These are phyloP conservation scores for Eristalis arbustorum DNA, from an alignment of 2,888 invertebrate genomes.

Conservation along the genomic window DNA sequence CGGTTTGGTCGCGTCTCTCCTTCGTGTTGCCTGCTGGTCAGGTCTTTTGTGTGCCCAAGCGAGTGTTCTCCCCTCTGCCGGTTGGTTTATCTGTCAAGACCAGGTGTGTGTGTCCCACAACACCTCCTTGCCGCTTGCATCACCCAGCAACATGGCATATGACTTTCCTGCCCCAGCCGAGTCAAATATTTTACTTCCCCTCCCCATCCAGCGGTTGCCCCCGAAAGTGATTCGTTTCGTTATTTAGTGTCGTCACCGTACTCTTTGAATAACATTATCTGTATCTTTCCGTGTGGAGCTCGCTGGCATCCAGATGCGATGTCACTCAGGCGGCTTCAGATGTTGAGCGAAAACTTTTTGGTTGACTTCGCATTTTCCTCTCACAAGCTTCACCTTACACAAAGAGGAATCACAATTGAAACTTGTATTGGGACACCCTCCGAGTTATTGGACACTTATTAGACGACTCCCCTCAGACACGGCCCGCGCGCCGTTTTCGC, in stretches of 20 bases:
- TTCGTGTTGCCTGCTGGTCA: conserved; percentile 2
- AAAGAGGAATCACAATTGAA: conserved; percentile 27
- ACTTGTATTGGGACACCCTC: conserved; percentile 23
- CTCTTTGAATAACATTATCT: conserved; percentile 55
- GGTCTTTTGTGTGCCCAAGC: conserved; percentile 24
- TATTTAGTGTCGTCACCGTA: conserved; percentile 56
- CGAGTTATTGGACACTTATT: conserved; percentile 50
- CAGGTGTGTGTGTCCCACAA: conserved; percentile 53
- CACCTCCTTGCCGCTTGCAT: not conserved
- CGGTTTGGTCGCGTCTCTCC: conserved; percentile 57
- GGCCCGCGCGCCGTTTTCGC: not conserved
- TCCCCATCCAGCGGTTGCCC: not conserved
- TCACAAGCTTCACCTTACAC: conserved; percentile 48
- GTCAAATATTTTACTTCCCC: conserved; percentile 18
- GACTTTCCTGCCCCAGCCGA: conserved; percentile 38
- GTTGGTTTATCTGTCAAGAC: conserved; percentile 60
- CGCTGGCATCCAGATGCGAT: conserved; percentile 49
- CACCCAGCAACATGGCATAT: not conserved
- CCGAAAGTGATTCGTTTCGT: conserved; percentile 50
- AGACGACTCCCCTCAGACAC: conserved; percentile 11
- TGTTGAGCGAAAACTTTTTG: conserved; percentile 36
- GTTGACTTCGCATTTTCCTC: conserved; percentile 7
- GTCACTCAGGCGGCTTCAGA: conserved; percentile 56
- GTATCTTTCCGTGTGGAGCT: conserved; percentile 48
- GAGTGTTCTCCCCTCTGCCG: conserved; percentile 17